Evolutionary conservation across 1,140 invertebrate species (phyloP).

Genomic region (Globodera ellingtonae): DNA sequence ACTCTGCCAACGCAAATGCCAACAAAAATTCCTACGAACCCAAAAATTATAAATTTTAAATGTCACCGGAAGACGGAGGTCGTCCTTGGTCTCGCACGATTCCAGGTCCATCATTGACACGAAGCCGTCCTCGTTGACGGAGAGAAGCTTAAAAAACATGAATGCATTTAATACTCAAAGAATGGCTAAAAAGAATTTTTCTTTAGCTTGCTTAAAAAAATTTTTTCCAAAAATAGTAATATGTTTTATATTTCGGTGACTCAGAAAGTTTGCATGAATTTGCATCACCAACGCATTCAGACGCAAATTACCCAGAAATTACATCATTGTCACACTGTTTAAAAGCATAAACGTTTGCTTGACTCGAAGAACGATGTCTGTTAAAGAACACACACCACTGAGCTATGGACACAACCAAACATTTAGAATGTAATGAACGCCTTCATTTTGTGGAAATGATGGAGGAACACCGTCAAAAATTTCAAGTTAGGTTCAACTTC

Average conservation of each 20-base stretch:
- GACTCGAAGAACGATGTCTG: too few relatives aligned
- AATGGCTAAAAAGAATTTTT: too few relatives aligned
- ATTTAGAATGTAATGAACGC: too few relatives aligned
- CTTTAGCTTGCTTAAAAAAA: background rate
- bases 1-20: too few relatives aligned
- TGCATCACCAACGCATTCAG: slow-evolving; percentile 33
- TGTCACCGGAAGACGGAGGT: slow-evolving; percentile 30
- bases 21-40: too few relatives aligned
- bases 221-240: background rate
- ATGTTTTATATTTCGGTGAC: background rate
- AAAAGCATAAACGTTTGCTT: too few relatives aligned
- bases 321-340: slow-evolving; percentile 37
- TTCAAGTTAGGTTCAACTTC: too few relatives aligned
- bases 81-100: slow-evolving; percentile 60
- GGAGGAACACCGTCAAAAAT: too few relatives aligned
- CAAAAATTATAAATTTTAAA: too few relatives aligned
- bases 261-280: slow-evolving; percentile 9
- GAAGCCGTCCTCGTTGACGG: slow-evolving; percentile 62
- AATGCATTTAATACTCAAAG: background rate
- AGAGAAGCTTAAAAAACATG: slow-evolving; percentile 49
- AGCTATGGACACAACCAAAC: too few relatives aligned
- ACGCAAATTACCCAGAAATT: slow-evolving; percentile 40
- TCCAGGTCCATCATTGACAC: slow-evolving; percentile 60
- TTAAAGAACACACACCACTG: too few relatives aligned
- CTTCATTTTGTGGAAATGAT: too few relatives aligned